Conservation (phyloP, 1,140 invertebrate species). For the Calephelis virginiensis region DNA sequence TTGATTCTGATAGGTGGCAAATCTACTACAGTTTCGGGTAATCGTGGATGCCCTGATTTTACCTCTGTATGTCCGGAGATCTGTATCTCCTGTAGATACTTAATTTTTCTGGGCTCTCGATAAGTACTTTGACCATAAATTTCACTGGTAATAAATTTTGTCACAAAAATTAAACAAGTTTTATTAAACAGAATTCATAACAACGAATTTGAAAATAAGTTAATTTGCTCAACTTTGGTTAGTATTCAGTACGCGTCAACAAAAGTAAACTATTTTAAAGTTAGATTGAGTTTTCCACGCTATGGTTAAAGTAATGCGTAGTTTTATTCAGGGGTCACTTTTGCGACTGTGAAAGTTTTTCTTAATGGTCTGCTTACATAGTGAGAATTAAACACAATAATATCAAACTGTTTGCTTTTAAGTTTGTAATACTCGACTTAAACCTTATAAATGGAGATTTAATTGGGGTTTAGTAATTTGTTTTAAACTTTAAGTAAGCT, state of each 20-base stretch:
- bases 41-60: too few species aligned
- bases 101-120: too few species aligned
- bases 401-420: not conserved
- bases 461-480: not conserved
- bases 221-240: not conserved
- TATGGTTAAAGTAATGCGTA: constrained; percentile 29
- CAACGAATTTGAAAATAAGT: not conserved
- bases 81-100: too few species aligned
- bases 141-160: too few species aligned
- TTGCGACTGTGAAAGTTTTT: constrained; percentile 3
- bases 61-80: too few species aligned
- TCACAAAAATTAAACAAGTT: too few species aligned
- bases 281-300: constrained; percentile 48
- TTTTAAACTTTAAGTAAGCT: too few species aligned
- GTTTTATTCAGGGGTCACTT: constrained; percentile 21
- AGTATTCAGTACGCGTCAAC: constrained; percentile 8
- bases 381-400: constrained; percentile 18
- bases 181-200: too few species aligned
- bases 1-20: too few species aligned
- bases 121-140: too few species aligned
- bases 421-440: not conserved
- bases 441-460: not conserved
- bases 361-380: constrained; percentile 4
- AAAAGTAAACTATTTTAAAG: constrained; percentile 47
- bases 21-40: too few species aligned